Evolutionary conservation across 2,797 vertebrate species (phyloP), one percentile per base, ranked within the genome.

Genomic region (Epinephelus malabaricus): DNA sequence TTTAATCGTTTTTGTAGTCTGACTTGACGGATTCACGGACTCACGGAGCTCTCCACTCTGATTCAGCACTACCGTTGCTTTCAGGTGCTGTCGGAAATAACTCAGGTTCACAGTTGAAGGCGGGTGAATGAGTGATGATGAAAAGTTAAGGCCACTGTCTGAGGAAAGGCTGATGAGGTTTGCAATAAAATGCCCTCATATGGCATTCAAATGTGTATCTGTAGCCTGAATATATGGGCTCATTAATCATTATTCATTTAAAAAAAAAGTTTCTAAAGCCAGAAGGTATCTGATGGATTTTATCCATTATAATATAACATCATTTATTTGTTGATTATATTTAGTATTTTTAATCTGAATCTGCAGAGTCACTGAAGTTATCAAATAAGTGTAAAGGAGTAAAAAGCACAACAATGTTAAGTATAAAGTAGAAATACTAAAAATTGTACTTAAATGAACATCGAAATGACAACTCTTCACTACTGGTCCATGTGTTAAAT

Each of bases 71-170:
- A 0, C n/a, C 0, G 79, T 34, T 68, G 72, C 76, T 2, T 74
- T 83, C 76, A 83, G 45, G 81, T 67, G 72, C 71, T 10, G 72
- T 67, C 19, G 66, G 81, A 70, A 30, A 65, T 27, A 12, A 3
- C 12, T 2, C 17, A 15, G 38, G 5, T 6, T 19, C 21, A 25
- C 4, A 38, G 15, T 19, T 15, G 65, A 64, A 14, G 14, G 17
- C 64, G 46, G 51, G 59, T 69, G 50, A 70, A 27, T 8, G 5
- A 15, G 21, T 21, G 5, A 43, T 15, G 8, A 66, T 23, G 46
- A 51, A 50, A 40, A 14, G 3, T 13, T 13, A 27, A 17, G 15
- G 19, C 4, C 12, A 9, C 21, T 13, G 21, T 13, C 21, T 14
- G 23, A 50, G 11, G 25, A n/a, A 23, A 49, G 17, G 17, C 47